Evolutionary conservation across 2,888 invertebrate species (phyloP), one percentile per base, ranked within the genome.

Genomic region (Chydorus sphaericus): DNA sequence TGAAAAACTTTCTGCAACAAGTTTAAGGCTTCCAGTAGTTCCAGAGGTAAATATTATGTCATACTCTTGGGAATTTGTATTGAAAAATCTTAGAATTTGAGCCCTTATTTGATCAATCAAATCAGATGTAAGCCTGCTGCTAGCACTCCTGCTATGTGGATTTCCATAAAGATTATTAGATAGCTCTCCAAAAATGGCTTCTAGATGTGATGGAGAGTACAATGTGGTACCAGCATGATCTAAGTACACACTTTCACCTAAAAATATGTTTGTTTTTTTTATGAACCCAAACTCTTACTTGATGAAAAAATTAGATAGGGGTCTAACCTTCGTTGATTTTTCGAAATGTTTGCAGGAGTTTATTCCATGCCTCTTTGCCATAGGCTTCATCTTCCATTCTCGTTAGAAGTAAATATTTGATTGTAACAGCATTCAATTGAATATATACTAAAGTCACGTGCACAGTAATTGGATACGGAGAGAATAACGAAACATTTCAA

Each of bases 11-110:
- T 96, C 92, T 0, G 83, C 85, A 1, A 93, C 73, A 49, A 85
- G 66, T 74, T 90, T 92, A 54, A 96, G 69, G 1, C 89, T 79
- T 20, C 81, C 82, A 23, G 96, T 93, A n/a, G 93, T 83, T 37
- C 94, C 91, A 0, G 86, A 81, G n/a, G 94, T 96, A 66, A 97
- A 97, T 61, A 97, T 79, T 1, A 97, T 79, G 58, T 80, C 77
- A 69, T 96, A 96, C 51, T 86, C 82, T 8, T 85, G 79, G 0
- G 79, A 70, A 60, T 77, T 78, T 6, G 91, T 85, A 61, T 88
- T 82, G 66, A 96, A 94, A 69, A 86, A 83, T 58, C 80, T 75
- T n/a, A 96, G 73, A 60, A 94, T 76, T 66, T 87, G 85, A 65
- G 33, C 73, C 67, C 93, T 76, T 54, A 86, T 79, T 70, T 86